Evolutionary conservation across 2,888 invertebrate genomes (phyloP), one percentile per base, ranked within the genome.

Genomic region (Shargacucullia verbasci): DNA sequence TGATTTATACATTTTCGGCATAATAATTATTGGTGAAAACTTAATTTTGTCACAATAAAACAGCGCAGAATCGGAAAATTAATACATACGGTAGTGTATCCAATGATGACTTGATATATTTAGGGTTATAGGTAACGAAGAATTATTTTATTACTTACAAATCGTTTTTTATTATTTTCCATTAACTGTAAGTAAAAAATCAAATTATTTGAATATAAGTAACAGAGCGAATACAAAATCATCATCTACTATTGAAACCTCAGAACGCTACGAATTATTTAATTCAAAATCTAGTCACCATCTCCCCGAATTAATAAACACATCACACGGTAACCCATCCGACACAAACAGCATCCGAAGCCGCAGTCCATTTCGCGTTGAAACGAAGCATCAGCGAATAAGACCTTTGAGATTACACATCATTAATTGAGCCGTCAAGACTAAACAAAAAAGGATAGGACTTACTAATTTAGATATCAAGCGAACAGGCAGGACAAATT

Each of bases 401-500:
- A 74, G 59, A 74, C 60, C 66, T 71, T 65, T 67, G 59, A 70
- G 67, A 74, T 70, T 75, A 72, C 60, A 70, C 70, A 60, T 70
- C 74, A 74, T 74, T 75, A 74, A 74, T 74, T 74, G 75, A 74
- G 74, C 61, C 65, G 73, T 74, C 74, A 66, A 53, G 46, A 41
- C 49, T 15, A 10, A 66, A 72, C 63, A 53, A 72, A 74, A 74
- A 73, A 74, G 65, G 56, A 70, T 70, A 74, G 60, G 56, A 53
- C 60, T 57, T 61, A 66, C 73, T 73, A 74, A 74, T 74, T 74
- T 74, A 74, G 74, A 70, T 73, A 75, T 74, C 73, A 75, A 52
- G 70, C 59, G 67, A 67, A 64, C 41, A 65, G 65, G 67, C 75
- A 70, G 58, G 75, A 72, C 74, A 72, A 74, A 74, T 74, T 73